Percentiles rank a stretch among this genome's conserved stretches.
These are phyloP conservation scores for Parnassius orleans DNA, from an alignment of 2,888 invertebrate species.

Conservation along the genomic window DNA sequence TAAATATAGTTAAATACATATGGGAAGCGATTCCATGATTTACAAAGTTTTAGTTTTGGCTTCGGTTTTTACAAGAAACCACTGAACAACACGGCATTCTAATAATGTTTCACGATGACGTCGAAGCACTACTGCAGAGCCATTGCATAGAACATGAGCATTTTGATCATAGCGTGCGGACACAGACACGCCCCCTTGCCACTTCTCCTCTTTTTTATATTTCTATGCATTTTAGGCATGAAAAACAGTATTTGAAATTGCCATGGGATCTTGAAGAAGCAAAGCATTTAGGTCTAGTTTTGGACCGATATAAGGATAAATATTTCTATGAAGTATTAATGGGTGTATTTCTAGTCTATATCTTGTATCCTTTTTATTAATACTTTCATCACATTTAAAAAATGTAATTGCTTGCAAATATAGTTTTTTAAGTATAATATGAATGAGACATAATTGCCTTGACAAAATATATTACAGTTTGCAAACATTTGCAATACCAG, in stretches of 20 bases:
- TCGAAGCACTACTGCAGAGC: no score
- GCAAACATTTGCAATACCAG: slow-evolving; percentile 99
- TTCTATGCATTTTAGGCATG: no score
- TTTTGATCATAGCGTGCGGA: no score
- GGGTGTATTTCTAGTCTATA: slow-evolving; percentile 94
- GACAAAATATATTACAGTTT: slow-evolving; percentile 82
- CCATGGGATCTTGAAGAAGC: slow-evolving; percentile 98
- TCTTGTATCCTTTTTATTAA: slow-evolving; percentile 95
- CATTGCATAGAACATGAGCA: no score
- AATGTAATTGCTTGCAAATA: not conserved
- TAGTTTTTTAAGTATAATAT: not conserved
- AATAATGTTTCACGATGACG: no score
- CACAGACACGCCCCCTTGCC: no score
- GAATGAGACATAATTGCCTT: slow-evolving; percentile 44
- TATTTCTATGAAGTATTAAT: slow-evolving; percentile 95
- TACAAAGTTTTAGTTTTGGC: no score
- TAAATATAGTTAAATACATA: no score
- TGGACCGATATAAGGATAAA: slow-evolving; percentile 95
- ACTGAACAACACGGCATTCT: no score
- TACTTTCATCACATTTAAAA: not conserved
- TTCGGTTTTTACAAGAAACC: no score
- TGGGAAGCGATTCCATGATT: no score
- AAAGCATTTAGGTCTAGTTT: slow-evolving; percentile 93
- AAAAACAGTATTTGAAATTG: slow-evolving; percentile 91
- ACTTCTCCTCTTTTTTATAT: no score